A percentile compares a stretch with the other conserved stretches of the same genome.
Evolutionary conservation across 2,113 vertebrate species (phyloP).

Genomic region (Taurulus bubalis): DNA sequence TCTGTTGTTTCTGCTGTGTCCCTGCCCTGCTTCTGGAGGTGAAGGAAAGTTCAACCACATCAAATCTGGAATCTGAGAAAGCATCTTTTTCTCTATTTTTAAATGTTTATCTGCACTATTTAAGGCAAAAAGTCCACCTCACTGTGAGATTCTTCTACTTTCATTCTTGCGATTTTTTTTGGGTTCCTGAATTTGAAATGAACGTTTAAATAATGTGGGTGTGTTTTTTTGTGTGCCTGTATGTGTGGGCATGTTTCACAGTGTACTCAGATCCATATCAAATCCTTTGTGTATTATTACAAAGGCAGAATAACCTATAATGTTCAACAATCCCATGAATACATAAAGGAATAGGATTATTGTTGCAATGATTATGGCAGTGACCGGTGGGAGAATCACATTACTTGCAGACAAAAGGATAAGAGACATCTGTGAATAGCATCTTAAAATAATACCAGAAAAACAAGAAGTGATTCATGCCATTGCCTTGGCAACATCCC

Average conservation of each 20-base stretch:
- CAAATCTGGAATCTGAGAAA: constrained; percentile 65
- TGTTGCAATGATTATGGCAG: constrained; percentile 12
- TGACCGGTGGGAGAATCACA: constrained; percentile 48
- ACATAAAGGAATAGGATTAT: constrained; percentile 32
- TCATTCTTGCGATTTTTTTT: neutral
- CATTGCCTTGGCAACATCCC: constrained; percentile 48
- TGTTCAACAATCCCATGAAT: constrained; percentile 24
- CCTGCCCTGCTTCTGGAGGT: constrained; percentile 67
- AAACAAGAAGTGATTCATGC: constrained; percentile 48
- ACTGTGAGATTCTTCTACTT: neutral
- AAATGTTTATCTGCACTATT: constrained; percentile 7
- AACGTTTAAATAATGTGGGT: neutral
- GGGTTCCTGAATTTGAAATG: neutral
- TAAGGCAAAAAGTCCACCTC: neutral
- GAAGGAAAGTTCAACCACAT: constrained; percentile 73
- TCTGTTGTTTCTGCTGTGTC: constrained; percentile 63
- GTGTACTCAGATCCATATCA: constrained; percentile 7
- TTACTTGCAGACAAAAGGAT: constrained; percentile 39
- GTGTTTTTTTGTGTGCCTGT: neutral
- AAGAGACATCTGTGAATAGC: constrained; percentile 35
- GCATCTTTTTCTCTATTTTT: constrained; percentile 45
- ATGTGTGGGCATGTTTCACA: constrained; percentile 5
- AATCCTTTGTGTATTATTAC: constrained; percentile 29
- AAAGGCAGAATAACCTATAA: constrained; percentile 19
- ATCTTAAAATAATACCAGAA: constrained; percentile 39